Evolutionary conservation across 2,113 vertebrate species (phyloP), one percentile per base, ranked within the genome.

Genomic region (Hippolais icterina): DNA sequence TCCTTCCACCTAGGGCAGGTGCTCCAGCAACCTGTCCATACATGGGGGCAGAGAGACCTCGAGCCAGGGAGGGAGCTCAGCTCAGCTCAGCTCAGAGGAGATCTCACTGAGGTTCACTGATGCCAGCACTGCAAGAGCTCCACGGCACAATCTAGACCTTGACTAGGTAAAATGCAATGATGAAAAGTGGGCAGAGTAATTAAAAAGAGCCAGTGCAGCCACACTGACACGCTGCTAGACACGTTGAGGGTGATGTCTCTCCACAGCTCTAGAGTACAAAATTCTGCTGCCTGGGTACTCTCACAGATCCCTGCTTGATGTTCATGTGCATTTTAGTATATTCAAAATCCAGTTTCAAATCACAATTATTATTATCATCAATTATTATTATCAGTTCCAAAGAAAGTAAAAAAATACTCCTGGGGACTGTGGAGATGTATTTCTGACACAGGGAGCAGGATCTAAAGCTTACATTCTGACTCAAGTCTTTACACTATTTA

Each of bases 401-500:
- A 41, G 24, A 9, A 83, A 71, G 44, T 60, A 41, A 92, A 66
- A 66, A 90, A 66, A 31, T 22, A 82, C 28, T n/a, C 17, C 37
- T 3, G 2, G 31, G 72, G 17, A 72, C 49, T 35, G 23, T 60
- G 18, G 33, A 76, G 42, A 57, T 56, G 15, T 52, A 37, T 65
- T 76, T 81, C 74, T 49, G 52, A 79, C 49, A 65, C 0, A 3
- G 33, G 65, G 49, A 94, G 64, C 7, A 64, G 50, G 68, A 86
- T 80, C 46, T 71, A 64, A 92, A 92, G 4, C 60, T 84, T 85
- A 74, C 83, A 86, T 96, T 91, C 87, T 74, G 59, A 90, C 27
- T 81, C 69, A 70, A 71, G 57, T 66, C 96, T 94, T 91, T 79
- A 59, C 89, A 81, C 61, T 96, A 75, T 96, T 98, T 90, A 90